A percentile compares a stretch with the other conserved stretches of the same genome.
Conservation (phyloP, 2,113 vertebrate genomes). For the Pelodiscus sinensis region DNA sequence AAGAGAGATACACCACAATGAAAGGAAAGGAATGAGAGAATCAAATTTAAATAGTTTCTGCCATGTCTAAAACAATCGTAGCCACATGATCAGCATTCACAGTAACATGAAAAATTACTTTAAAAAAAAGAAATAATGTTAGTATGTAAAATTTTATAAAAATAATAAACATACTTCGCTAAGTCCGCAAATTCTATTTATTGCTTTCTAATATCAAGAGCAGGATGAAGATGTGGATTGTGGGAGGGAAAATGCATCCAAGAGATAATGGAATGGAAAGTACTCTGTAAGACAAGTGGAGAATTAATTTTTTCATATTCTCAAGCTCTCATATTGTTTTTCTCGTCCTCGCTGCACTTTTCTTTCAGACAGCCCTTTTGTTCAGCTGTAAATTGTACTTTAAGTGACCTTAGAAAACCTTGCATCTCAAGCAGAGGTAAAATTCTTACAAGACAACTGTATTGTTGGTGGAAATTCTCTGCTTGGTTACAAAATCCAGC, state of each 20-base stretch:
- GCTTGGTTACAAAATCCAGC: background rate
- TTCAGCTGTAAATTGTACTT: background rate
- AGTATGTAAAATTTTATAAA: background rate
- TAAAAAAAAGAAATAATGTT: background rate
- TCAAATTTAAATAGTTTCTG: background rate
- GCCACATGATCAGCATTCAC: background rate
- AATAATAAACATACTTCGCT: background rate
- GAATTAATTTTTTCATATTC: background rate
- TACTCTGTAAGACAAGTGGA: background rate
- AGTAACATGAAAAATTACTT: slow-evolving; percentile 2
- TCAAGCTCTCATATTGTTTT: background rate
- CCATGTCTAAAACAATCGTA: background rate
- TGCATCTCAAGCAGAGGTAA: background rate
- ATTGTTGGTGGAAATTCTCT: background rate
- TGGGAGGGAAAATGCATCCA: background rate
- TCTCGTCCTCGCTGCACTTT: background rate
- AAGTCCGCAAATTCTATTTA: background rate
- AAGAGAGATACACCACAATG: background rate
- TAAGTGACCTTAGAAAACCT: background rate
- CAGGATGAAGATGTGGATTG: background rate
- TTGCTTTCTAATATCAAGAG: background rate
- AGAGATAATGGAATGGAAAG: background rate
- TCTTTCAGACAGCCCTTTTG: background rate
- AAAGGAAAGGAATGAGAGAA: background rate
- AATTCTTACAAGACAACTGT: background rate